Evolutionary conservation across 2,113 vertebrate genomes (phyloP).

Genomic region (Candoia aspera): DNA sequence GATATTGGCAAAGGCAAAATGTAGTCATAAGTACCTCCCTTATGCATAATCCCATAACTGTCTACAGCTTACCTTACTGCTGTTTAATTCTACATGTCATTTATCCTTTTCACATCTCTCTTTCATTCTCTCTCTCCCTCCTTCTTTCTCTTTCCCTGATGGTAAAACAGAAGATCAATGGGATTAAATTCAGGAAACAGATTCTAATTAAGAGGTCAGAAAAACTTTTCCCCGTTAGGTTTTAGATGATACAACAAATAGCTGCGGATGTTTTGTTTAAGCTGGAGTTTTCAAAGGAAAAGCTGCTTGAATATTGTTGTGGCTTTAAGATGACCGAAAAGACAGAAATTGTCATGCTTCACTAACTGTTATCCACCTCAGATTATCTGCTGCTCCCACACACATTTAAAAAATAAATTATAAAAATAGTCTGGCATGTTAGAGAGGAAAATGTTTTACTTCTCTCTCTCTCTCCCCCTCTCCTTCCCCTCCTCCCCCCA

Average conservation of each 20-base stretch:
- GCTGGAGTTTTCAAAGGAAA: neutral
- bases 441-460: neutral
- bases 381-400: neutral
- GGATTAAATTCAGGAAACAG: slow-evolving; percentile 13
- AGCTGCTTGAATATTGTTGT: neutral
- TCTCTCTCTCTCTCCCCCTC: neutral
- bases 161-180: neutral
- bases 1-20: neutral
- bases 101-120: neutral
- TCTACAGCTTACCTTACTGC: neutral
- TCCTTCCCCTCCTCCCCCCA: neutral
- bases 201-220: neutral
- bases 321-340: neutral
- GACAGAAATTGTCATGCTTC: neutral
- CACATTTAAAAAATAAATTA: neutral
- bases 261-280: slow-evolving; percentile 12
- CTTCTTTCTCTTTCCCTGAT: neutral
- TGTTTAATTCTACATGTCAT: slow-evolving; percentile 5
- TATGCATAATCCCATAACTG: neutral
- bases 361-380: neutral
- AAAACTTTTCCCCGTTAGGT: neutral
- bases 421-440: neutral
- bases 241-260: neutral
- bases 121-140: neutral
- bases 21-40: neutral